phyloP scores from a whole-genome alignment of 2,797 vertebrate genomes.

The Thamnophis elegans region DNA sequence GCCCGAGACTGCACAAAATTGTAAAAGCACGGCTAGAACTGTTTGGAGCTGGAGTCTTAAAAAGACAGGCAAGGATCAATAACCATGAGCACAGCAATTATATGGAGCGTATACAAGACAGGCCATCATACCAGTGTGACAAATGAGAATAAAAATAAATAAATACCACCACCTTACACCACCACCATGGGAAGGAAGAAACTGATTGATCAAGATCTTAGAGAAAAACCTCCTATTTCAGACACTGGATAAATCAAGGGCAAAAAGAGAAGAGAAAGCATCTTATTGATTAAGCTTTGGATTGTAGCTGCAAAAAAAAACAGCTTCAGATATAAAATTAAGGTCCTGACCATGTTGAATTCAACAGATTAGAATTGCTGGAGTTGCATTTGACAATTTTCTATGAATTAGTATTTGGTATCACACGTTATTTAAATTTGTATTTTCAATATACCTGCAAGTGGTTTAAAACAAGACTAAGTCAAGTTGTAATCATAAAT shows the following conservation, averaged over 20 bases:
- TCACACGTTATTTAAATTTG: constrained; percentile 47
- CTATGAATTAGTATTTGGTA: constrained; percentile 22
- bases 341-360: neutral
- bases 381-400: constrained; percentile 22
- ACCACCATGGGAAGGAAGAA: constrained; percentile 67
- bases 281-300: constrained; percentile 58
- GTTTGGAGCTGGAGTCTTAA: constrained; percentile 60
- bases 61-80: constrained; percentile 12
- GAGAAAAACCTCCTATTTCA: constrained; percentile 73
- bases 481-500: neutral
- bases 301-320: constrained; percentile 38
- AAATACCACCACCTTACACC: constrained; percentile 72
- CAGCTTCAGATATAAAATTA: constrained; percentile 25
- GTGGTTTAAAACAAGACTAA: constrained; percentile 16
- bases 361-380: neutral
- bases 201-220: constrained; percentile 69
- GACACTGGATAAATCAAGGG: constrained; percentile 72
- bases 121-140: constrained; percentile 51
- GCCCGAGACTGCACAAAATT: neutral
- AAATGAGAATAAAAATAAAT: constrained; percentile 41
- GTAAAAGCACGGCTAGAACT: constrained; percentile 20
- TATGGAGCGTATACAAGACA: constrained; percentile 53
- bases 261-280: constrained; percentile 71
- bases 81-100: constrained; percentile 58
- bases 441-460: constrained; percentile 38